Conservation (phyloP, 2,888 invertebrate genomes). For the Zelleria hepariella region DNA sequence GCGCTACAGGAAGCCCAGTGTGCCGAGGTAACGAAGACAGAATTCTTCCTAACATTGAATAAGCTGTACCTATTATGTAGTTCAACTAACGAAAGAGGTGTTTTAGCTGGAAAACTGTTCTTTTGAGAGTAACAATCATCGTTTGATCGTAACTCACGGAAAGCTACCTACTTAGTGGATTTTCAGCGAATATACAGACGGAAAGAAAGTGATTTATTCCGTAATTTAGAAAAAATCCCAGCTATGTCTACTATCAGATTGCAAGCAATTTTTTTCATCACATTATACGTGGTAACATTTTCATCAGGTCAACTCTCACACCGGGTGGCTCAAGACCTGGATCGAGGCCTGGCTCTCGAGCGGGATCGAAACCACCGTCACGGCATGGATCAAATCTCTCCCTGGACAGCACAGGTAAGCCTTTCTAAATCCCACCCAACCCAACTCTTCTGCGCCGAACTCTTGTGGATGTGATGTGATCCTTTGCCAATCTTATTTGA, state of each 20-base stretch:
- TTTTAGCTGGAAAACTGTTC: too few relatives aligned
- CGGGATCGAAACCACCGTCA: constrained; percentile 93
- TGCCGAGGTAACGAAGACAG: constrained; percentile 48
- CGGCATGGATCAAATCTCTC: constrained; percentile 94
- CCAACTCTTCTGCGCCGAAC: neutral
- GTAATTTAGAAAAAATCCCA: too few relatives aligned
- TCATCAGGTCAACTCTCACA: constrained; percentile 76
- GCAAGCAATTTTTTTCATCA: too few relatives aligned
- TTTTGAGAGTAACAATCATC: too few relatives aligned
- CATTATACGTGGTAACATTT: too few relatives aligned
- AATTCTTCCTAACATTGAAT: neutral
- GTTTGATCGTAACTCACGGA: too few relatives aligned
- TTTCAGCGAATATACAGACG: too few relatives aligned
- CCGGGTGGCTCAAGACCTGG: constrained; percentile 88
- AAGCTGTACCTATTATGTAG: neutral
- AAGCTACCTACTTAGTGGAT: too few relatives aligned
- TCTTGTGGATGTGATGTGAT: too few relatives aligned
- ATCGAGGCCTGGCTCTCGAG: constrained; percentile 87
- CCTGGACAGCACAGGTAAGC: constrained; percentile 88
- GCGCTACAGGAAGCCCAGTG: constrained; percentile 78
- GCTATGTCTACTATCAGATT: too few relatives aligned
- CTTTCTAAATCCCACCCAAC: constrained; percentile 2
- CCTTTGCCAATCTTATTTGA: too few relatives aligned
- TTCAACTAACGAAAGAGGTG: neutral
- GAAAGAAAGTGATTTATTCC: too few relatives aligned